Base-by-base conservation (phyloP, 64 coral and sea anemone species). In the Stylophora pistillata region DNA sequence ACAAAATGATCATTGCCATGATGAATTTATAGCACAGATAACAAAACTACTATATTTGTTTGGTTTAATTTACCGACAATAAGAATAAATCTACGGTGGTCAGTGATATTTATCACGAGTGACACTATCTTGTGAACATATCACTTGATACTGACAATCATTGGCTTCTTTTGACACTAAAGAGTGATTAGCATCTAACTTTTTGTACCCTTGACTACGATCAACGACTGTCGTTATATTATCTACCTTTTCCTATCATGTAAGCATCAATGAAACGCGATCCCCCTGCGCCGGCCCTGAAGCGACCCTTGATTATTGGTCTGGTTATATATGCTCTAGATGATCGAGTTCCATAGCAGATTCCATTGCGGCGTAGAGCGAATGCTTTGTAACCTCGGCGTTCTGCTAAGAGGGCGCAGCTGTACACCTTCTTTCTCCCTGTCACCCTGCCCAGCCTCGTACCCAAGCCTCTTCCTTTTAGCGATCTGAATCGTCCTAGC, bases 391-490 rank as follows among this genome's bases (percentile, higher is more conserved):
- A 83, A 18, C 80, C 32, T 33, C 14, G 34, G 33, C 80, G 80
- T 63, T 37, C 68, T 53, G 61, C 80, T 52, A 83, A 62, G 17
- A 68, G 18, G 68, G 61, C 60, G n/a, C 80, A 83, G 13, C 34
- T 83, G 27, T 25, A 41, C 15, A 64, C 62, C 27, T 83, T 83
- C 13, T 37, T 83, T 53, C 33, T 64, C 0, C 80, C 80, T 34
- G 80, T 53, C 21, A 83, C 80, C 27, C 80, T n/a, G 1, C 80
- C 80, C 52, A 83, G n/a, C 15, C 23, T 83, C 80, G n/a, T 83
- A 1, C 60, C 80, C 21, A 83, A 62, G 3, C 32, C 23, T 13
- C 30, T 64, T 27, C 58, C 80, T 83, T 83, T 83, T 15, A 41
- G 33, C 23, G 60, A 83, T 53, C 80, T 60, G 30, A 41, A 83